Percentiles rank a stretch among this genome's conserved stretches.
These are phyloP conservation scores for Campylorhamphus procurvoides DNA, from an alignment of 2,113 vertebrate species.

Conservation along the genomic window DNA sequence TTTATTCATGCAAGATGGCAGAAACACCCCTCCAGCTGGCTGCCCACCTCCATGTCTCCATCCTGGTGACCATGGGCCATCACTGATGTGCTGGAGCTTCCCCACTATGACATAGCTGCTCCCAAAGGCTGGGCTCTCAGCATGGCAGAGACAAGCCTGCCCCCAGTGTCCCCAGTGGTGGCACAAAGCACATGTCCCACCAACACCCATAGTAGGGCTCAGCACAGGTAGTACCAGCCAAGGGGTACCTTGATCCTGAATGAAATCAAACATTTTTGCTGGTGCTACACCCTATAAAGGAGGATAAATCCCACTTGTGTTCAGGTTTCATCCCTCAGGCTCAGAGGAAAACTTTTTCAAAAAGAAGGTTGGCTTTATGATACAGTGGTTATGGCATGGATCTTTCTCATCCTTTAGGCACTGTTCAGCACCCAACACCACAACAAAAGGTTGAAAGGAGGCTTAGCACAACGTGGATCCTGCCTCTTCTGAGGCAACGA, in stretches of 20 bases:
- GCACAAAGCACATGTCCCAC: background rate
- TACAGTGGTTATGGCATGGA: background rate
- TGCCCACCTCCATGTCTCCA: background rate
- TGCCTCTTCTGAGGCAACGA: background rate
- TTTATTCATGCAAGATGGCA: background rate
- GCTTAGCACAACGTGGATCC: background rate
- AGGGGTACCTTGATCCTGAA: background rate
- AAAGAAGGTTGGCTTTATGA: background rate
- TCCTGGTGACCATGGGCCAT: background rate
- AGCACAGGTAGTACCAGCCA: background rate
- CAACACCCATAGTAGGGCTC: background rate
- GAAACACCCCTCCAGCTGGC: background rate
- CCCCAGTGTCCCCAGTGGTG: fast-evolving
- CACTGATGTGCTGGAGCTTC: background rate
- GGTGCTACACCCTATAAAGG: background rate
- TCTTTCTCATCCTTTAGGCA: background rate
- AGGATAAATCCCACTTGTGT: background rate
- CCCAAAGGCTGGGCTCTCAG: background rate
- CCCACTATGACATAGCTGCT: background rate
- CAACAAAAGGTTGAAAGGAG: background rate
- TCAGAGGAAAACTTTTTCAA: background rate
- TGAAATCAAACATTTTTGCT: background rate
- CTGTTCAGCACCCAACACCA: background rate
- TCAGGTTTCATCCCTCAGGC: background rate
- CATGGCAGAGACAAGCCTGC: fast-evolving